These are phyloP conservation scores for Aphelinus atriplicis DNA, from an alignment of 1,140 invertebrate genomes.

Conservation along the genomic window DNA sequence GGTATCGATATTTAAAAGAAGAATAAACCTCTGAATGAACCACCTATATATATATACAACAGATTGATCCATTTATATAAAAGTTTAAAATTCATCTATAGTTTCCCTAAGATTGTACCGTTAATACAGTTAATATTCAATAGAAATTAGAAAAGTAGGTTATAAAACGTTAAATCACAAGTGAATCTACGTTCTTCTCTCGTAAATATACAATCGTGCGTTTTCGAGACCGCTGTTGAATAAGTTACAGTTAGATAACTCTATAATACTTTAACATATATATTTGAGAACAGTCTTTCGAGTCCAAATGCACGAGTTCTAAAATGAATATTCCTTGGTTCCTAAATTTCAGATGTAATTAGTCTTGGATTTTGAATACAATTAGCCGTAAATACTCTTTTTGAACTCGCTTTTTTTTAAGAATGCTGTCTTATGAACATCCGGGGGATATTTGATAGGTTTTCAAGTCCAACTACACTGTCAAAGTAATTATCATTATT, in stretches of 20 bases:
- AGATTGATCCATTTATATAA: constrained; percentile 21
- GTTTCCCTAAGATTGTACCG: constrained; percentile 6
- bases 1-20: constrained; percentile 16
- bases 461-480: not conserved
- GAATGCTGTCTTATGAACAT: too few species aligned
- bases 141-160: constrained; percentile 35
- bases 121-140: not conserved
- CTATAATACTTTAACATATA: constrained; percentile 49
- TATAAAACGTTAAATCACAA: constrained; percentile 23
- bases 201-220: constrained; percentile 24
- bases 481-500: not conserved
- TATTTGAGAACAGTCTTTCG: constrained; percentile 57
- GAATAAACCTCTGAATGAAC: not conserved
- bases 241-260: constrained; percentile 35
- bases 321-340: constrained; percentile 46
- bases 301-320: constrained; percentile 50
- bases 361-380: not conserved
- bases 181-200: constrained; percentile 3
- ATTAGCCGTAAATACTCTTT: too few species aligned
- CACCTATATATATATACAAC: constrained; percentile 8
- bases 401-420: too few species aligned
- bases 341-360: too few species aligned
- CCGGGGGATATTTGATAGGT: not conserved
- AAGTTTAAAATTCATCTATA: constrained; percentile 23
- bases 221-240: constrained; percentile 22